These are phyloP conservation scores for Candidula unifasciata DNA, from an alignment of 2,888 invertebrate species.

Conservation along the genomic window DNA sequence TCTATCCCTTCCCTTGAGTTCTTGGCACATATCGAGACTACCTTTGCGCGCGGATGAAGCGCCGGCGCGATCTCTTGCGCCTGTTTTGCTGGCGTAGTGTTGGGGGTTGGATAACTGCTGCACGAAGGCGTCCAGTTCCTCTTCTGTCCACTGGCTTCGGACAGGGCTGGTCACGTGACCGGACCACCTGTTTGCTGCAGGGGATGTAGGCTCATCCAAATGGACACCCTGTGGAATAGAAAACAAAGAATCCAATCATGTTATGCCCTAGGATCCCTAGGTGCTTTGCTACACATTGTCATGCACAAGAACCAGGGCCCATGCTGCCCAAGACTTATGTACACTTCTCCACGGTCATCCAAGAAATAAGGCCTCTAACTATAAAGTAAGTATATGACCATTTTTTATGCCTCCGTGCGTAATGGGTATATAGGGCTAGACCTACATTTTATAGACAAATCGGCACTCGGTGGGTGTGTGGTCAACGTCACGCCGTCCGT, in stretches of 20 bases:
- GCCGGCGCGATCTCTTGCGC: constrained; percentile 1
- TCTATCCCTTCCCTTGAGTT: constrained; percentile 29
- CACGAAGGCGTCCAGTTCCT: constrained; percentile 59
- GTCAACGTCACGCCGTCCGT: no score
- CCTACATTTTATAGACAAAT: no score
- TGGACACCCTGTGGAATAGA: constrained; percentile 59
- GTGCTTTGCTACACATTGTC: no score
- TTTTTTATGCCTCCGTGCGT: no score
- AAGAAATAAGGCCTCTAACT: no score
- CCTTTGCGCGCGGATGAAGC: constrained; percentile 31
- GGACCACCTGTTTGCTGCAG: constrained; percentile 52
- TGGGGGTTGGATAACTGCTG: constrained; percentile 59
- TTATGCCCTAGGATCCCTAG: no score
- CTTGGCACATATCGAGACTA: constrained; percentile 44
- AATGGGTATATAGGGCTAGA: no score
- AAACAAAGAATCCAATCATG: background rate
- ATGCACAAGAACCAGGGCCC: no score
- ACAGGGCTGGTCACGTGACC: constrained; percentile 41
- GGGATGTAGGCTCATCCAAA: constrained; percentile 61
- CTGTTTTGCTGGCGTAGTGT: constrained; percentile 49
- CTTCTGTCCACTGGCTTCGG: constrained; percentile 47
- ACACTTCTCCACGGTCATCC: no score
- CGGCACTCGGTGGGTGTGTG: no score
- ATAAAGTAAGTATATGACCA: no score
- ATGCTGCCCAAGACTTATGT: no score